phyloP scores from a whole-genome alignment of 2,113 vertebrate genomes.

The Serilophus lunatus region DNA sequence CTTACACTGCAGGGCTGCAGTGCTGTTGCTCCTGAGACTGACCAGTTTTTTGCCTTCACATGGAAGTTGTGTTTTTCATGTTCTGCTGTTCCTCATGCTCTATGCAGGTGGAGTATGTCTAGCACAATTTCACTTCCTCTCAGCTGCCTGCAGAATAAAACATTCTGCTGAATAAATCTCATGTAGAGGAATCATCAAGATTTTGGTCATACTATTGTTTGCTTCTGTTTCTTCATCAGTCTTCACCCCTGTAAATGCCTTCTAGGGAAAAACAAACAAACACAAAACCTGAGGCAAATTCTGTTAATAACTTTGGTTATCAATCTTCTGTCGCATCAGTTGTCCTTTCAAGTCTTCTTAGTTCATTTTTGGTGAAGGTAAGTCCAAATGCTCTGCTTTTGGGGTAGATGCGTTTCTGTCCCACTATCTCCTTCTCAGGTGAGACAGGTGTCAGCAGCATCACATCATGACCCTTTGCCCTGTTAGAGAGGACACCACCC shows the following conservation, averaged over 20 bases:
- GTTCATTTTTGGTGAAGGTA: neutral
- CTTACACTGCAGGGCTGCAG: neutral
- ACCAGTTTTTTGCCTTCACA: neutral
- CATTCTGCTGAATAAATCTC: neutral
- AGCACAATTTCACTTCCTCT: neutral
- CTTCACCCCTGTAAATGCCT: neutral
- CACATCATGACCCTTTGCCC: neutral
- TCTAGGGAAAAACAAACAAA: neutral
- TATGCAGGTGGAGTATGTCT: neutral
- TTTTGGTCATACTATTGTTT: neutral
- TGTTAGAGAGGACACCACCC: neutral
- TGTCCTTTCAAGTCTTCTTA: neutral
- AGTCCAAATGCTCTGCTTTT: neutral
- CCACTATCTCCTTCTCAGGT: neutral
- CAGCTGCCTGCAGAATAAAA: neutral
- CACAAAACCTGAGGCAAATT: neutral
- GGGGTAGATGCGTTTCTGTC: neutral
- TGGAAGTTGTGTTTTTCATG: neutral
- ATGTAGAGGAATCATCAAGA: neutral
- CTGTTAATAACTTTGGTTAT: neutral
- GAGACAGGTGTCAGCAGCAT: neutral
- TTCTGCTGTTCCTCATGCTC: accelerated
- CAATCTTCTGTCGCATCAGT: neutral
- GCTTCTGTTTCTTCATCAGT: neutral
- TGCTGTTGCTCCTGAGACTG: neutral